Base-by-base conservation (phyloP, 2,888 invertebrate genomes). In the Branchinecta sandiegonensis region DNA sequence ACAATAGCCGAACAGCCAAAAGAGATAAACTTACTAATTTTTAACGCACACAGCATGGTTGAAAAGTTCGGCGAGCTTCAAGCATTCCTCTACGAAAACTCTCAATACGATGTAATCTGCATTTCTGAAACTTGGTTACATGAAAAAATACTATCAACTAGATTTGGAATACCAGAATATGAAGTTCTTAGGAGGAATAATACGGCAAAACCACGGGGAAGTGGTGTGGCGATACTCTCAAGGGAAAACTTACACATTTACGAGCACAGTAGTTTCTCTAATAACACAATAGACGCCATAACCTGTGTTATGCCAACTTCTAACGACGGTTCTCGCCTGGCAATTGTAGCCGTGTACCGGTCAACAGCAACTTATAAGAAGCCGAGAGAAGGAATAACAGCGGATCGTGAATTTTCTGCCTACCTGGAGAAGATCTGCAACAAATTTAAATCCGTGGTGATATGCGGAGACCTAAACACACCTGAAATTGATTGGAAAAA, bases 11-110 rank as follows among this genome's bases (percentile, higher is more conserved):
- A 50, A 50, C 50, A 50, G 2, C n/a, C 50, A 50, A 50, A 50
- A 50, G 50, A 50, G 50, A 50, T 50, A 50, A n/a, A 50, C 50
- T 50, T 50, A 1, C 50, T 50, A 50, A 50, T 50, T 50, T 50
- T 13, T 50, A 50, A 50, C 50, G n/a, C 50, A 50, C 50, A 50
- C 50, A 50, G 50, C 50, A 50, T 50, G n/a, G 50, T 50, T 50
- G 50, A n/a, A 50, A 50, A 50, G 50, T 50, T 50, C 50, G 50
- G 50, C 50, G n/a, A 50, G 50, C 50, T 50, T 50, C 50, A 50
- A 50, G 50, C 50, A 50, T n/a, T 50, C 50, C 50, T 50, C 50
- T 50, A 50, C n/a, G 50, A 50, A 50, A 50, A 50, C 50, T 50
- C 50, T 50, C 50, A n/a, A 50, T 50, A 50, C 50, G 50, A 50